Conservation (phyloP, 2,888 invertebrate species). For the Drosophila acutilabella region DNA sequence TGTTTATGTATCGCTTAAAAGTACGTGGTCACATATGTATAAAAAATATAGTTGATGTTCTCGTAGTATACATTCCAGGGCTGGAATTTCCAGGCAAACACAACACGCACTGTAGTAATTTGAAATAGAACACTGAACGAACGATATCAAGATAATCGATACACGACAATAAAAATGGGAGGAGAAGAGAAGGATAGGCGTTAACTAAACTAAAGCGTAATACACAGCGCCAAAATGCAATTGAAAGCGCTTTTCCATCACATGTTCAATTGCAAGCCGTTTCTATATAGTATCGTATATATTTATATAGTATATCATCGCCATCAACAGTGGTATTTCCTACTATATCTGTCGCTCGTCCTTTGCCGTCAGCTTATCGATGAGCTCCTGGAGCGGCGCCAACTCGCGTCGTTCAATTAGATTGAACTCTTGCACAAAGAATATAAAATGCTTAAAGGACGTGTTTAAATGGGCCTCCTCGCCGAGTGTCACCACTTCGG, state of each 20-base stretch:
- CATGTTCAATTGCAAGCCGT: conserved; percentile 65
- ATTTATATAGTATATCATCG: background rate
- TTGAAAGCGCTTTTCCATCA: conserved; percentile 57
- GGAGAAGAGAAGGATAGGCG: conserved; percentile 50
- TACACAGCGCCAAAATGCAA: conserved; percentile 50
- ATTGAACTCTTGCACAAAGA: conserved; percentile 96
- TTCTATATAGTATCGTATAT: conserved; percentile 1
- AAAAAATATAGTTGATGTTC: conserved; percentile 73
- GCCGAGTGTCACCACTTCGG: conserved; percentile 97
- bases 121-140: conserved; percentile 62
- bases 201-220: conserved; percentile 76
- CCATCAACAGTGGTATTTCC: conserved; percentile 39
- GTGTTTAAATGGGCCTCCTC: conserved; percentile 99
- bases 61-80: conserved; percentile 25
- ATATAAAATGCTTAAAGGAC: conserved; percentile 99
- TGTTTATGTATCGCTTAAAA: conserved; percentile 70
- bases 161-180: conserved; percentile 45
- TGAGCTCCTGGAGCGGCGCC: conserved; percentile 98
- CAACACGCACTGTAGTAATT: conserved; percentile 48
- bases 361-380: conserved; percentile 97
- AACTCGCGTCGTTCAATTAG: conserved; percentile 98
- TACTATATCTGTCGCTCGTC: conserved; percentile 90
- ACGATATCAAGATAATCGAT: conserved; percentile 62
- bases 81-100: conserved; percentile 35
- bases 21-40: conserved; percentile 70